A percentile compares a stretch with the other conserved stretches of the same genome.
Evolutionary conservation across 2,113 vertebrate species (phyloP).

Genomic region (Corythornis madagascariensis): DNA sequence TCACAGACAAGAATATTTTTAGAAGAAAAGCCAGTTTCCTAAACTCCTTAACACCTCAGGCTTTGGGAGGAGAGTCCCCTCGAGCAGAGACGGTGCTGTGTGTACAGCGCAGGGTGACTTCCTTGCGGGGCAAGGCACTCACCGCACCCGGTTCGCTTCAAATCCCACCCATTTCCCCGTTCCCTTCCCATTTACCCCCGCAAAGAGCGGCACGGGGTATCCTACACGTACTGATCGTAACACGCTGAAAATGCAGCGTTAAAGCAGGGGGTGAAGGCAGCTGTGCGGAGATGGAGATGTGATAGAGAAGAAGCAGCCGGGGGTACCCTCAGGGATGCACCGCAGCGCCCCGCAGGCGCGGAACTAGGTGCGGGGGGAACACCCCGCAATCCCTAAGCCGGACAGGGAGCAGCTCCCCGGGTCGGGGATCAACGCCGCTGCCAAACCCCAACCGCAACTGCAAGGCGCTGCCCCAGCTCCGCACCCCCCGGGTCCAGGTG

Average conservation of each 20-base stretch:
- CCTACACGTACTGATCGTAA: rapidly evolving
- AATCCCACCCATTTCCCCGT: rapidly evolving
- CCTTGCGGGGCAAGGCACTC: rapidly evolving
- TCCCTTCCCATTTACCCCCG: rapidly evolving
- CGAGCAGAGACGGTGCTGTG: rapidly evolving
- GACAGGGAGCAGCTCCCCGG: not conserved
- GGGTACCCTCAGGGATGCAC: rapidly evolving
- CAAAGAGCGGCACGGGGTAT: rapidly evolving
- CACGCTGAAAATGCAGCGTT: rapidly evolving
- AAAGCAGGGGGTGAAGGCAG: not conserved
- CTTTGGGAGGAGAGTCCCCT: no score
- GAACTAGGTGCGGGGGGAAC: not conserved
- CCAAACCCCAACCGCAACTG: no score
- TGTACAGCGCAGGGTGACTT: rapidly evolving
- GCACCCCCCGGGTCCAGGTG: no score
- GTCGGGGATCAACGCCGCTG: no score
- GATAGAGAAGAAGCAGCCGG: rapidly evolving
- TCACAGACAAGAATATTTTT: not conserved
- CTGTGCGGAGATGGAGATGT: no score
- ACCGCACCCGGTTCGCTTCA: rapidly evolving
- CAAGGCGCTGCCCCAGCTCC: not conserved
- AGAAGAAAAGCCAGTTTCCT: not conserved
- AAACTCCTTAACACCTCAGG: not conserved
- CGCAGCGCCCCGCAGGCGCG: not conserved
- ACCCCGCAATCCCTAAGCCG: not conserved